Evolutionary conservation across 30 jellyfish, hydroid and myxozoan species (phyloP), one percentile per base, ranked within the genome.

Genomic region (Aurelia sp.): DNA sequence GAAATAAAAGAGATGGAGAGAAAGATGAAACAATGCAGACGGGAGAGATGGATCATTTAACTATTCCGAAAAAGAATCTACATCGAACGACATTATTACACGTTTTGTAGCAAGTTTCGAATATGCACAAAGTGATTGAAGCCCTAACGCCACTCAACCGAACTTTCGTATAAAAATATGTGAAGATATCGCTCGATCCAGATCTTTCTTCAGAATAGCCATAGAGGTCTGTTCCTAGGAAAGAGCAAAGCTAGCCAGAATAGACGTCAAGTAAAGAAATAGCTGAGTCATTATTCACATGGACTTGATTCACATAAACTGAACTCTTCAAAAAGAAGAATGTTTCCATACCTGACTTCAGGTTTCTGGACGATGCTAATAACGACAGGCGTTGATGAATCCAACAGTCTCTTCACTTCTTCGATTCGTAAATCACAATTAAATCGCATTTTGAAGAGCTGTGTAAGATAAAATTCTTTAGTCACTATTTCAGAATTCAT

Each of bases 371-470:
- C 83, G 18, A 95, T 21, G 81, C 62, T 66, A 50, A 95, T 75
- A 17, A 68, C 37, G 7, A 90, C 97, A n/a, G 97, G 99, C 13
- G 21, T 48, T 3, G 99, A 89, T 13, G 99, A 95, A 44, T 90
- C 86, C 17, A 95, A 79, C 6, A 95, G 81, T 3, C 91, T 81
- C 79, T 89, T 90, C 23, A 95, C 99, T 80, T 95, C 99, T 27
- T 95, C 91, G 13, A 95, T 86, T 44, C 99, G 64, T 65, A 90
- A 75, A 76, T 95, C 99, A 37, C 84, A 92, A 71, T 84, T 89
- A 68, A 95, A 95, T n/a, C 97, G 81, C 1, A 89, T 33, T 64
- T 89, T 90, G 75, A 95, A 85, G 15, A 95, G 81, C 99, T 93
- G 48, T 44, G 55, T 44, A 44, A 44, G 15, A 44, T 44, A 15